A percentile compares a stretch with the other conserved stretches of the same genome.
These are phyloP conservation scores for Pseudolaguvia tuberculata DNA, from an alignment of 2,113 vertebrate genomes.

Conservation along the genomic window DNA sequence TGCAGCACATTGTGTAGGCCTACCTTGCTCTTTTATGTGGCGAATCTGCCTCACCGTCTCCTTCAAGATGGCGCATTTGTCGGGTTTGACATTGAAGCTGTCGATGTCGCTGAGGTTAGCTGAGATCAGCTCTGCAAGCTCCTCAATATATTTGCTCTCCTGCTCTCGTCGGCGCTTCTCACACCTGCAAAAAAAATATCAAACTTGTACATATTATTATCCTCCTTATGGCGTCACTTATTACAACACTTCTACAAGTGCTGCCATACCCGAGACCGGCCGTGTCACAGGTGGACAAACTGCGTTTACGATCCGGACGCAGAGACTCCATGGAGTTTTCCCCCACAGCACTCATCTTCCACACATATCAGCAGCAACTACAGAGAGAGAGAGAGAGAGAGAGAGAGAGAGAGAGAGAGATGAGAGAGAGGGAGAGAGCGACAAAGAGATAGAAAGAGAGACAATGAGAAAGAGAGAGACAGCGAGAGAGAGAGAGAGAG, in stretches of 20 bases:
- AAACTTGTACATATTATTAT: not conserved
- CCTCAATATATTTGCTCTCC: conserved; percentile 98
- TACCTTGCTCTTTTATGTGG: conserved; percentile 99
- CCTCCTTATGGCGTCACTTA: too few species aligned
- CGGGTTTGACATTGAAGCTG: conserved; percentile 98
- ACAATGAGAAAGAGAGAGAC: not conserved
- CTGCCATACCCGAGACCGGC: conserved; percentile 78
- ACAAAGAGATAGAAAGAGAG: not conserved
- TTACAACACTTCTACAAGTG: not conserved
- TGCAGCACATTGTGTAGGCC: not conserved
- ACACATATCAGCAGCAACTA: conserved; percentile 86
- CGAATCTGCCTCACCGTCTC: conserved; percentile 98
- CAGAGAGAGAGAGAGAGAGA: not conserved
- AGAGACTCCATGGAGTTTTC: conserved; percentile 86
- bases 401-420: not conserved
- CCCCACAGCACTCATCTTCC: conserved; percentile 90
- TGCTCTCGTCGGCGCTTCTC: conserved; percentile 96
- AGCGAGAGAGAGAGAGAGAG: not conserved
- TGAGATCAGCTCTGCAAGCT: conserved; percentile 95
- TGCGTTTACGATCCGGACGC: conserved; percentile 88
- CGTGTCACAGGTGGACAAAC: conserved; percentile 85
- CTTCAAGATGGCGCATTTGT: conserved; percentile 98
- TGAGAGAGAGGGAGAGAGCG: too few species aligned
- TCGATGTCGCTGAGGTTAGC: conserved; percentile 98
- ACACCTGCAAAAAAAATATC: conserved; percentile 66